These are phyloP conservation scores for Halcyon malimbica DNA, from an alignment of 2,113 vertebrate genomes.

Conservation along the genomic window DNA sequence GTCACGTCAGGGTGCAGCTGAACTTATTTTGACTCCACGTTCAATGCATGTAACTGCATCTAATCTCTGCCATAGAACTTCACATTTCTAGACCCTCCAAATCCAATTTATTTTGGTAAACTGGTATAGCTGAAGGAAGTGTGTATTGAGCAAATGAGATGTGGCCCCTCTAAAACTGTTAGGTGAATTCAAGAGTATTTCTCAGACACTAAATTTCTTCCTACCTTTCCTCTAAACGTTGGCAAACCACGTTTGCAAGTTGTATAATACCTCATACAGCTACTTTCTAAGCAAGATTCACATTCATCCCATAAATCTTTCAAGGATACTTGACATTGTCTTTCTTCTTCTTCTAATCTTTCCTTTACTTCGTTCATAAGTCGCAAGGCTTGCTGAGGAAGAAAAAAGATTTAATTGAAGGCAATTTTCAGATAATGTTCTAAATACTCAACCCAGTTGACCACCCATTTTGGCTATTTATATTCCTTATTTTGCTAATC, in stretches of 20 bases:
- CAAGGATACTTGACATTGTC: conserved; percentile 80
- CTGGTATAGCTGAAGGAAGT: background rate
- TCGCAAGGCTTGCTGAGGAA: conserved; percentile 80
- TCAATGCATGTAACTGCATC: background rate
- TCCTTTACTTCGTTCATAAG: conserved; percentile 85
- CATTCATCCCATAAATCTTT: conserved; percentile 85
- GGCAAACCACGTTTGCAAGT: conserved; percentile 79
- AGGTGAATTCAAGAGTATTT: background rate
- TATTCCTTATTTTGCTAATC: background rate
- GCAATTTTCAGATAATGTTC: background rate
- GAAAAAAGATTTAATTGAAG: background rate
- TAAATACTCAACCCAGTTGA: background rate
- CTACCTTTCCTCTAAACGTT: conserved; percentile 82
- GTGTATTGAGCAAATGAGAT: background rate
- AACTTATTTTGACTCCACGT: background rate
- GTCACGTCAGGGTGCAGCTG: background rate
- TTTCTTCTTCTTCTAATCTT: conserved; percentile 86
- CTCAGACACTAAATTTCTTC: background rate
- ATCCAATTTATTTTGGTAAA: background rate
- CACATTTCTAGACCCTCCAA: background rate
- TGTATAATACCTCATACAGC: conserved; percentile 83
- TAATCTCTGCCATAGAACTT: background rate
- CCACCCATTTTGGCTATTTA: background rate
- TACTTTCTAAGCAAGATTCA: conserved; percentile 85
- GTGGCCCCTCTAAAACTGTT: background rate